Evolutionary conservation across 64 coral and sea anemone genomes (phyloP).

Genomic region (Montipora foliosa): DNA sequence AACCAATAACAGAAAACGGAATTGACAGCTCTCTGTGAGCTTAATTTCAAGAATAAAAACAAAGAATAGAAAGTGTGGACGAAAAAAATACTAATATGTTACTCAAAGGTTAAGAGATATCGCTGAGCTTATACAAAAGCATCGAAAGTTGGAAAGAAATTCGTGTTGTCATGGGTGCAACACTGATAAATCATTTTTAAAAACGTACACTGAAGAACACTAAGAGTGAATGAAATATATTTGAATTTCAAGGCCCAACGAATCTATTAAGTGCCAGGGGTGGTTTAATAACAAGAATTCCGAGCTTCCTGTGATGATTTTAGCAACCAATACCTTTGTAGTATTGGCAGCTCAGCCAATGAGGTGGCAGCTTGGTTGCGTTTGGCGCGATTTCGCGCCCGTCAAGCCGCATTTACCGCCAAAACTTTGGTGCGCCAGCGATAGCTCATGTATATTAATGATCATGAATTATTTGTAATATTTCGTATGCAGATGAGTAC

Average conservation of each 20-base stretch:
- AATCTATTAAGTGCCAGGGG: conserved; percentile 3
- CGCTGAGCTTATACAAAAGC: conserved; percentile 11
- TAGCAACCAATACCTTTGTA: not conserved
- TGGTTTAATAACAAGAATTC: conserved; percentile 22
- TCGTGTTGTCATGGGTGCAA: not conserved
- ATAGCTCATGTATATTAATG: conserved; percentile 78
- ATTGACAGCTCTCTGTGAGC: not conserved
- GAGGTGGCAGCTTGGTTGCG: conserved; percentile 1
- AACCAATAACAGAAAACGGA: conserved; percentile 1
- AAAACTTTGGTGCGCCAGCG: conserved; percentile 39
- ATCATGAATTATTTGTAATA: conserved; percentile 80
- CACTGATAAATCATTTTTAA: not conserved
- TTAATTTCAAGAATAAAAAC: conserved; percentile 13
- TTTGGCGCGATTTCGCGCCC: conserved; percentile 46
- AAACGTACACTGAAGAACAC: not conserved
- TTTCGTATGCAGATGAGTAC: conserved; percentile 79
- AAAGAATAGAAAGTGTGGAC: not conserved
- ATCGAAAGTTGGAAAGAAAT: conserved; percentile 24
- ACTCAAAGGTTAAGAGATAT: not conserved
- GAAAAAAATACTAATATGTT: conserved; percentile 19
- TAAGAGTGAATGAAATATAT: not conserved
- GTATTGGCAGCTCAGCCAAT: conserved; percentile 37
- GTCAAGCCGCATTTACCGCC: conserved; percentile 60
- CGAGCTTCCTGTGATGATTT: conserved; percentile 32
- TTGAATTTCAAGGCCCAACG: conserved; percentile 12